A percentile compares a stretch with the other conserved stretches of the same genome.
phyloP scores from a whole-genome alignment of 2,888 invertebrate genomes.

The Caenorhabditis drosophilae region DNA sequence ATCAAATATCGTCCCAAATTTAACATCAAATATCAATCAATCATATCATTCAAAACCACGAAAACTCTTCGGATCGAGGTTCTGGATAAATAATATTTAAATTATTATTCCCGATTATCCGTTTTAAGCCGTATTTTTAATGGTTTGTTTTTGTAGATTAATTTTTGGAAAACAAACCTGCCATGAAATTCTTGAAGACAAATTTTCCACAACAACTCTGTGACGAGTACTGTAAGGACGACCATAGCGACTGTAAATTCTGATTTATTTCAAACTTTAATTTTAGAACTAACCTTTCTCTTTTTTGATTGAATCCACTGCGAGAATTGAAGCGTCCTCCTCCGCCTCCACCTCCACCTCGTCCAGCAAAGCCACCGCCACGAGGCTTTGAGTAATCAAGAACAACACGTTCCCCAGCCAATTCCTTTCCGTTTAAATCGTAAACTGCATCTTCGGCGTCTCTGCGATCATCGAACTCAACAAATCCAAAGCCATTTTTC shows the following conservation, averaged over 20 bases:
- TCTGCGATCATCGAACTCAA: constrained; percentile 74
- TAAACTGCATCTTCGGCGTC: constrained; percentile 74
- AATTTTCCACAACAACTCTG: constrained; percentile 92
- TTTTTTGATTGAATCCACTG: constrained; percentile 13
- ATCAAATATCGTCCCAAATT: neutral
- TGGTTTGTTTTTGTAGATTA: neutral
- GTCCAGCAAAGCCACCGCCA: constrained; percentile 23
- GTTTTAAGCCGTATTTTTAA: neutral
- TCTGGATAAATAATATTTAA: constrained; percentile 5
- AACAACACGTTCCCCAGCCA: constrained; percentile 71
- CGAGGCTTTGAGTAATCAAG: constrained; percentile 62
- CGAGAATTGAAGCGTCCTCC: constrained; percentile 7
- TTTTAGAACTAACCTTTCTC: constrained; percentile 25
- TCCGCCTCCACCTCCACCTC: constrained; percentile 14
- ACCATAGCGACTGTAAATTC: constrained; percentile 79
- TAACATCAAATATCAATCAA: constrained; percentile 3
- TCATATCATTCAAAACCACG: neutral
- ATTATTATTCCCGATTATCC: neutral
- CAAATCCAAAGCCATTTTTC: constrained; percentile 97
- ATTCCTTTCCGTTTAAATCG: constrained; percentile 72
- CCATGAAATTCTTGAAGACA: constrained; percentile 98
- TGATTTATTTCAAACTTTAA: neutral
- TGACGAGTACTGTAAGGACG: constrained; percentile 96
- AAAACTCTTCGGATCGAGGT: neutral
- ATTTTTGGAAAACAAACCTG: constrained; percentile 77